Conservation (phyloP, 2,113 vertebrate genomes). For the Corythornis vintsioides region DNA sequence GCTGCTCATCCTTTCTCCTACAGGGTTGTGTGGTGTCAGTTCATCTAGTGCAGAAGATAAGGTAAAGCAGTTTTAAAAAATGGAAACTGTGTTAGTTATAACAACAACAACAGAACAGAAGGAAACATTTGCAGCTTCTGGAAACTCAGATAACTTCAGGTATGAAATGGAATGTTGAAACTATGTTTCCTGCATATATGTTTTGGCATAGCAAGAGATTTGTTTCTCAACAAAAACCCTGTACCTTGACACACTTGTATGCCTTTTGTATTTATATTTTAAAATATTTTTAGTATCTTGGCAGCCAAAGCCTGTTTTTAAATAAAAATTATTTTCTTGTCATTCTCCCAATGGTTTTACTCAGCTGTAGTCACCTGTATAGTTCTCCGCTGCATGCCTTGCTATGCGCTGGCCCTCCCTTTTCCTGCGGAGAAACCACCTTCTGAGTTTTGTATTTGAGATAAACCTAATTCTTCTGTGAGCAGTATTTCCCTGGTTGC, state of each 20-base stretch:
- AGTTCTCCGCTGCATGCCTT: neutral
- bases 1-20: neutral
- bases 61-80: neutral
- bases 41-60: neutral
- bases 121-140: neutral
- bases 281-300: neutral
- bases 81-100: neutral
- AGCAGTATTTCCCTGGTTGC: neutral
- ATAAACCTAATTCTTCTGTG: neutral
- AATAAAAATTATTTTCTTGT: neutral
- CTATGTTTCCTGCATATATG: neutral
- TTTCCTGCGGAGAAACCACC: neutral
- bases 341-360: neutral
- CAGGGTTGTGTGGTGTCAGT: neutral
- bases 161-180: neutral
- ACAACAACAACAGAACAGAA: neutral
- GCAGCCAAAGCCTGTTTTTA: neutral
- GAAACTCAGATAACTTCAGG: neutral
- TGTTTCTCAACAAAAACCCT: neutral
- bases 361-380: neutral
- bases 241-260: neutral
- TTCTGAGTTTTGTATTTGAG: neutral
- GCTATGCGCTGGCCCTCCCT: neutral
- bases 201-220: neutral
- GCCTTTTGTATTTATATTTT: fast-evolving